Conservation (phyloP, 2,113 vertebrate species). For the Beaufortia kweichowensis region DNA sequence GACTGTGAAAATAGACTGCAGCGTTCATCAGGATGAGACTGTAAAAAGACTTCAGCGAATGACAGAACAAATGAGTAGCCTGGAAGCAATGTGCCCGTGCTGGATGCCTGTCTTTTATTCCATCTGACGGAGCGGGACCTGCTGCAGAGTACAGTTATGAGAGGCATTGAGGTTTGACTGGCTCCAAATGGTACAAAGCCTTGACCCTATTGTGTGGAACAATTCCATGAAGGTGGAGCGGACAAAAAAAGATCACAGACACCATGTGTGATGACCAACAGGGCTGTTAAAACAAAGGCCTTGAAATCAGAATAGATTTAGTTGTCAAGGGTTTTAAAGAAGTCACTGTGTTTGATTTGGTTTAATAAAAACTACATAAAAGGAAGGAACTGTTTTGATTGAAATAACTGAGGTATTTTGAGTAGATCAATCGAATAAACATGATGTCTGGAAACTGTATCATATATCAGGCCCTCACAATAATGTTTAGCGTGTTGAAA, state of each 20-base stretch:
- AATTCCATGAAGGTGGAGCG: conserved; percentile 59
- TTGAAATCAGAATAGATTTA: conserved; percentile 40
- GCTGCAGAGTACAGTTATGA: conserved; percentile 56
- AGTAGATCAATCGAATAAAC: neutral
- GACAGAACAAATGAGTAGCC: conserved; percentile 43
- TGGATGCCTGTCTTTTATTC: conserved; percentile 59
- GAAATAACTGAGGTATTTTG: neutral
- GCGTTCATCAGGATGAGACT: conserved; percentile 8
- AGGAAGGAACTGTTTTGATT: neutral
- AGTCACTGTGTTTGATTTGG: neutral
- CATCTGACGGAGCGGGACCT: conserved; percentile 52
- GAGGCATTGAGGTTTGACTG: conserved; percentile 57
- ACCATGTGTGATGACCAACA: conserved; percentile 43
- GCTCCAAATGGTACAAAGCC: conserved; percentile 55
- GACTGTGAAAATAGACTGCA: conserved; percentile 45
- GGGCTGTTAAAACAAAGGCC: conserved; percentile 46
- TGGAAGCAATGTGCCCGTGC: conserved; percentile 57
- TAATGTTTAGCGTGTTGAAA: conserved; percentile 38
- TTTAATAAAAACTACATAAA: neutral
- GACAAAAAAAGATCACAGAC: conserved; percentile 52
- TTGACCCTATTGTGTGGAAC: conserved; percentile 53
- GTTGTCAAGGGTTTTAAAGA: conserved; percentile 32
- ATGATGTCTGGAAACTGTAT: conserved; percentile 25
- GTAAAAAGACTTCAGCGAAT: conserved; percentile 62
- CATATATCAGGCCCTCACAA: conserved; percentile 26